These are phyloP conservation scores for Corapipo altera DNA, from an alignment of 2,113 vertebrate species.

Conservation along the genomic window DNA sequence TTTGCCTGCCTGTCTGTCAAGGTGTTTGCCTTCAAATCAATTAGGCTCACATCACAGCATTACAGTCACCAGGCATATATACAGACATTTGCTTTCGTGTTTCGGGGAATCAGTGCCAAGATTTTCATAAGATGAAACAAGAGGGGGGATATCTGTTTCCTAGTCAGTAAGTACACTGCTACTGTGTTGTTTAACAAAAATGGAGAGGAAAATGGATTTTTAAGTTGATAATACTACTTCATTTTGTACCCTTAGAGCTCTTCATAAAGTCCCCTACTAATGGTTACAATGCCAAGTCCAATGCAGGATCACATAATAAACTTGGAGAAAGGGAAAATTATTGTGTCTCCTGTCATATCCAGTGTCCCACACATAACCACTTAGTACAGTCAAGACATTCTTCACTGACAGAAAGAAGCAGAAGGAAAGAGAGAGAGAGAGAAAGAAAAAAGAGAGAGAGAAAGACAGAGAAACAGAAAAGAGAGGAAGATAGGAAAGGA, in stretches of 20 bases:
- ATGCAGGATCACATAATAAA: not conserved
- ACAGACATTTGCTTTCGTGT: conserved; percentile 16
- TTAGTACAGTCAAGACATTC: not conserved
- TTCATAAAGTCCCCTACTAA: not conserved
- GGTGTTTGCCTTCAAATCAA: conserved; percentile 22
- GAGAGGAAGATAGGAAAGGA: fast-evolving
- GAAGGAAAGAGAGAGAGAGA: fast-evolving
- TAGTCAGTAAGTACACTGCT: not conserved
- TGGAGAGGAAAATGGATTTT: not conserved
- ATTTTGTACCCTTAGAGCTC: not conserved
- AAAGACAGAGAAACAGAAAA: fast-evolving
- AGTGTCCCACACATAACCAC: not conserved
- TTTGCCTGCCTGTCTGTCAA: not conserved
- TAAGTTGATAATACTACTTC: not conserved
- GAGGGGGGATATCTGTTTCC: not conserved
- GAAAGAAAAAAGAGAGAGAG: fast-evolving
- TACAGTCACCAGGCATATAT: not conserved
- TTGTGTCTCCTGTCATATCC: not conserved
- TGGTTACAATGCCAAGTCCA: not conserved
- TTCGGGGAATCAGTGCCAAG: not conserved
- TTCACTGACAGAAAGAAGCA: not conserved
- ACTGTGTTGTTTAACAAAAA: not conserved
- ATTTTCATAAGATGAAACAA: conserved; percentile 17
- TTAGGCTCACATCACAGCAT: not conserved
- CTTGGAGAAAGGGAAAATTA: not conserved